Evolutionary conservation across 2,113 vertebrate species (phyloP), one percentile per base, ranked within the genome.

Genomic region (Speoplatyrhinus poulsoni): DNA sequence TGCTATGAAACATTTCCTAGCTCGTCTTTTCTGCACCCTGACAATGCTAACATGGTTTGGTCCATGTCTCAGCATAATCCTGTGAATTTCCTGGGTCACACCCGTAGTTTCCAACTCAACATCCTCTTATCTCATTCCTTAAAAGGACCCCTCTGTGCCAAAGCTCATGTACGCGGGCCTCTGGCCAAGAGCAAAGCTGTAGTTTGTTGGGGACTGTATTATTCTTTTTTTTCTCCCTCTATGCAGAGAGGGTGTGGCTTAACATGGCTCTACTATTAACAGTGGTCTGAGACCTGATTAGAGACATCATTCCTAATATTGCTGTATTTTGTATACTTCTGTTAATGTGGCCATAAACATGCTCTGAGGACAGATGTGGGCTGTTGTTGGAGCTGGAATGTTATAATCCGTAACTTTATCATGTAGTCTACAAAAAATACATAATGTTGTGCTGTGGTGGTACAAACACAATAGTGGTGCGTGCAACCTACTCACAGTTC

Each of bases 231-330:
- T 41, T 58, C 41, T 58, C 46, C 33, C 62, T 69, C 59, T 26
- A 60, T 59, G 32, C 6, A 60, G 46, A n/a, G 4, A 46, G 66
- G 65, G 79, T 69, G 62, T 70, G 62, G 55, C 64, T 66, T 62
- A 65, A 73, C 74, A 67, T 69, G 69, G 63, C 70, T 70, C 61
- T 54, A 73, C 54, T 60, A 41, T 66, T 76, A 70, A 77, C 62
- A 57, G 62, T 67, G 60, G 73, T 67, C 41, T 26, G 72, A 59
- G 52, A 53, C 41, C 60, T 62, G 46, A 73, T 81, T 56, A 64
- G 68, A 76, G 65, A 62, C 69, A 73, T 80, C 79, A 84, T 87
- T 86, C 80, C 70, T 84, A 75, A 71, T 75, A 65, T 76, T 69
- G 12, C 19, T 82, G 82, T 83, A 69, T 88, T 87, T 87, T 89